These are phyloP conservation scores for Drosophila niveifrons DNA, from an alignment of 2,888 invertebrate genomes.

Conservation along the genomic window DNA sequence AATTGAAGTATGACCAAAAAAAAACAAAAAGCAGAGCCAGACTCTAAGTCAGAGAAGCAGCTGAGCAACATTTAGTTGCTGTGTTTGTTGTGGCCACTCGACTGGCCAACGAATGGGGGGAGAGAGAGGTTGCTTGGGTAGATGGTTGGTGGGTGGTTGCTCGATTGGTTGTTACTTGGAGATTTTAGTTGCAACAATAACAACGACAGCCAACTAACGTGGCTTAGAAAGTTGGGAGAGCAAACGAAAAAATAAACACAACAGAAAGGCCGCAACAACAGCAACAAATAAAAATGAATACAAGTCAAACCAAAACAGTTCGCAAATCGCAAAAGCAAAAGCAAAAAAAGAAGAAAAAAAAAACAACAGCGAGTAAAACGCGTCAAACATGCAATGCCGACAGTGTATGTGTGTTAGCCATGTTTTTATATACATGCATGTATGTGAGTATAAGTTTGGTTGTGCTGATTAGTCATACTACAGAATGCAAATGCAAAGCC, in stretches of 20 bases:
- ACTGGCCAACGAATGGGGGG: slow-evolving; percentile 13
- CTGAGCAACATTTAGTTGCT: slow-evolving; percentile 30
- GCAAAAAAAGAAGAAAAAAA: slow-evolving; percentile 21
- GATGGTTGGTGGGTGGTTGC: slow-evolving; percentile 35
- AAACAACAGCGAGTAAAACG: slow-evolving; percentile 43
- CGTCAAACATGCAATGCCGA: slow-evolving; percentile 55
- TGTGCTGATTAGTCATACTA: slow-evolving; percentile 69
- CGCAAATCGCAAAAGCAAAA: slow-evolving; percentile 34
- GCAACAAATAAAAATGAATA: slow-evolving; percentile 33
- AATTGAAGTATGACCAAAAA: slow-evolving; percentile 76
- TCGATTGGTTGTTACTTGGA: slow-evolving; percentile 18
- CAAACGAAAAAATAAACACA: slow-evolving; percentile 34
- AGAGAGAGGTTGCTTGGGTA: neutral
- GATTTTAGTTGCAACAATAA: slow-evolving; percentile 27
- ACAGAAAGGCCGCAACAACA: slow-evolving; percentile 18
- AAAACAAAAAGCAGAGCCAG: slow-evolving; percentile 21
- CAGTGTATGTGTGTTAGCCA: slow-evolving; percentile 29
- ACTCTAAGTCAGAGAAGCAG: slow-evolving; percentile 13
- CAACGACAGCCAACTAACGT: slow-evolving; percentile 14
- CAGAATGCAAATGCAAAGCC: slow-evolving; percentile 61
- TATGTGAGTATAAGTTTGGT: slow-evolving; percentile 30
- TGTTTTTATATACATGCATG: slow-evolving; percentile 28
- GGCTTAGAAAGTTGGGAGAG: slow-evolving; percentile 60
- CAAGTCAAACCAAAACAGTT: slow-evolving; percentile 45
- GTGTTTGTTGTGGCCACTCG: slow-evolving; percentile 53